A percentile compares a stretch with the other conserved stretches of the same genome.
Conservation (phyloP, 2,888 invertebrate genomes). For the Acanthosepion esculentum region DNA sequence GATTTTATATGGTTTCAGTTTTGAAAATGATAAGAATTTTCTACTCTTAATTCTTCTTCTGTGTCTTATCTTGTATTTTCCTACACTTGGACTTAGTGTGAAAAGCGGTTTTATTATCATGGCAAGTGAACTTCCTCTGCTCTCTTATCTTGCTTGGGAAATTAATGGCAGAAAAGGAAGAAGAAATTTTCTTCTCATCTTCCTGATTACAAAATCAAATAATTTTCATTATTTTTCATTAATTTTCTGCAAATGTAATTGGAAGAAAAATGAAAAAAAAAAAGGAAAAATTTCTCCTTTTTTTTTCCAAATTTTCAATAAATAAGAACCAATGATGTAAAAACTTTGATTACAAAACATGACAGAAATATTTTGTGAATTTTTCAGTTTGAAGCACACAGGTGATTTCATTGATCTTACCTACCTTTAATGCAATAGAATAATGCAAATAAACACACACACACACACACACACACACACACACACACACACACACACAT, state of each 20-base stretch:
- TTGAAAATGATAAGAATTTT: slow-evolving; percentile 33
- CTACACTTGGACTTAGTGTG: background rate
- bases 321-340: background rate
- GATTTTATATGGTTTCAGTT: background rate
- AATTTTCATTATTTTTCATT: background rate
- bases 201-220: background rate
- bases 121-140: background rate
- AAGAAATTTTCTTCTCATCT: background rate
- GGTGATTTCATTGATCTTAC: background rate
- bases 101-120: background rate
- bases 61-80: background rate
- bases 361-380: background rate
- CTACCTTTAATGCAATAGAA: too few relatives aligned
- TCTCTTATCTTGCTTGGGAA: background rate
- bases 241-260: background rate
- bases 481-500: too few relatives aligned
- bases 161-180: background rate
- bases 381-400: background rate
- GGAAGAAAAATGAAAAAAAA: too few relatives aligned
- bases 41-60: background rate
- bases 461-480: too few relatives aligned
- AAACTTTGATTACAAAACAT: background rate
- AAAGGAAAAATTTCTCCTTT: too few relatives aligned
- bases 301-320: too few relatives aligned
- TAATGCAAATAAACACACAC: too few relatives aligned